These are phyloP conservation scores for Hoplias malabaricus DNA, from an alignment of 2,113 vertebrate genomes.

Conservation along the genomic window DNA sequence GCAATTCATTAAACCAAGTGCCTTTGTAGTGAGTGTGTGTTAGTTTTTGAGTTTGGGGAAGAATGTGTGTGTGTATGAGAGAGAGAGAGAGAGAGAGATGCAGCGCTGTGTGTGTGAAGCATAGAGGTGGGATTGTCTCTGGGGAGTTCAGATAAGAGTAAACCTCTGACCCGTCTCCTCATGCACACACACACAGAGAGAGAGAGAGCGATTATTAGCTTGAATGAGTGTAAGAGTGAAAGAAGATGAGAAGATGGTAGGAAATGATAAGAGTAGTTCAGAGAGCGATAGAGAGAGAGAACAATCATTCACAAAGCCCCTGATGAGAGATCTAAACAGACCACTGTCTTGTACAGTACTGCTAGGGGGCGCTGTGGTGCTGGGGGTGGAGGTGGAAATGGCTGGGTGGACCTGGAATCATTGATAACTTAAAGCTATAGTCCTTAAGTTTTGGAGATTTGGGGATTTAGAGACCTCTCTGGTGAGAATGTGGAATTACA, in stretches of 20 bases:
- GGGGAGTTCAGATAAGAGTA: conserved; percentile 26
- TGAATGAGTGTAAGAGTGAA: conserved; percentile 24
- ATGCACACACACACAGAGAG: neutral
- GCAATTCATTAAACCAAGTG: conserved; percentile 44
- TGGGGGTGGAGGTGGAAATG: no score
- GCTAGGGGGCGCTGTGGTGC: no score
- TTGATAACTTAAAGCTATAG: no score
- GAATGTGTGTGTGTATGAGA: neutral
- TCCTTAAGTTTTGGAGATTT: no score
- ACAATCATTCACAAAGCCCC: conserved; percentile 13
- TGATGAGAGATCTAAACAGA: neutral
- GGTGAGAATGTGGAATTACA: no score
- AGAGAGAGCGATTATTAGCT: conserved; percentile 27
- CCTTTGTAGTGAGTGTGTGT: conserved; percentile 13
- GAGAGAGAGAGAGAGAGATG: neutral
- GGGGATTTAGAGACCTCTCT: no score
- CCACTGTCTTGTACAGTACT: no score
- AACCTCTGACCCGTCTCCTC: conserved; percentile 27
- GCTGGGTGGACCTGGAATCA: no score
- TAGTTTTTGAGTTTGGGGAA: neutral
- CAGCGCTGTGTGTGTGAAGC: neutral
- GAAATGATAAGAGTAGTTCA: conserved; percentile 29
- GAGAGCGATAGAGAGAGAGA: conserved; percentile 32
- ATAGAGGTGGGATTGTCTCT: conserved; percentile 9
- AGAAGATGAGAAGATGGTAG: conserved; percentile 28